Evolutionary conservation across 2,888 invertebrate genomes (phyloP), one percentile per base, ranked within the genome.

Genomic region (Drosophila kanekoi): DNA sequence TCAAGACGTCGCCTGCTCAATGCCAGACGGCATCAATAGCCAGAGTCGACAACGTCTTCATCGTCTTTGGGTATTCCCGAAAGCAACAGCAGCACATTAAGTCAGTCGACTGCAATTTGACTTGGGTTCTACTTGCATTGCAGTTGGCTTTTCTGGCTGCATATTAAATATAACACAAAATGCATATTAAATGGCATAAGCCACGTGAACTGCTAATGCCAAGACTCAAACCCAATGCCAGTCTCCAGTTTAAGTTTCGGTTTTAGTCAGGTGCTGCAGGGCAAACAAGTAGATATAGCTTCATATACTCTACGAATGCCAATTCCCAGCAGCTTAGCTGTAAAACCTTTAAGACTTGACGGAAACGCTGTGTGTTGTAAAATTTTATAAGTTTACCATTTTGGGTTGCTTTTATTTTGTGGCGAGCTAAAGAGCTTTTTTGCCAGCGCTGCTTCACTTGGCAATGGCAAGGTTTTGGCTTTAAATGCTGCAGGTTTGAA

Each of bases 181-280:
- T 90, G 89, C 90, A 90, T 90, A 90, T 90, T 90, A 90, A 90
- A 90, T 90, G 84, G 90, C 90, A 87, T 88, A 88, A 87, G 83
- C 83, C 83, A 87, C 74, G 62, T 61, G 77, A 77, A 78, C 70
- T 68, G 77, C 81, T 81, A 72, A 70, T 45, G 54, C 48, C 40
- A 67, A 67, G 56, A 44, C 53, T 38, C 38, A 33, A 14, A 9
- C 51, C 49, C 40, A 32, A 37, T 41, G 10, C 28, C 47, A 43
- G 59, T 35, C 23, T 4, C 28, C 47, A 44, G 59, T 28, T 60
- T 13, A 14, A 20, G 53, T 53, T 53, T 44, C 35, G 54, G 58
- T 38, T 44, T 62, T 52, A 68, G 72, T 11, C 77, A 79, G 78
- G 78, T 78, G 76, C 44, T 51, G 44, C 64, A 54, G 48, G 53